These are phyloP conservation scores for Nansenia antarctica DNA, from an alignment of 2,113 vertebrate species.

Conservation along the genomic window DNA sequence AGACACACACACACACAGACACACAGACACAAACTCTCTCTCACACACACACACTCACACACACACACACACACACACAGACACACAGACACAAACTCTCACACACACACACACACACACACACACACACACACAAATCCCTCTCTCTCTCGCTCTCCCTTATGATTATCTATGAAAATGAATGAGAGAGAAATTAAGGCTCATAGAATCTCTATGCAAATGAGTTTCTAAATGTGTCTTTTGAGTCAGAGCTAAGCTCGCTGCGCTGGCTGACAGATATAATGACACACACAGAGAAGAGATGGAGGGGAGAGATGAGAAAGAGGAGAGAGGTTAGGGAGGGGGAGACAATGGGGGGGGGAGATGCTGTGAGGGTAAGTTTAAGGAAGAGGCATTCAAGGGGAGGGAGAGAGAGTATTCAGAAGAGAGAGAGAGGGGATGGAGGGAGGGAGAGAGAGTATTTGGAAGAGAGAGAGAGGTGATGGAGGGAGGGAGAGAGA, in stretches of 20 bases:
- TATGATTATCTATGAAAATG: slow-evolving; percentile 50
- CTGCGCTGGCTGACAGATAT: slow-evolving; percentile 20
- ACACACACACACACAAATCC: not conserved
- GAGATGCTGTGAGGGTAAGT: not conserved
- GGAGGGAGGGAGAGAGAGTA: not conserved
- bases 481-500: not conserved
- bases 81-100: not conserved
- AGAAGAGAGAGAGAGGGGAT: not conserved
- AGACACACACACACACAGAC: too few species aligned
- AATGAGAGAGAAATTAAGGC: slow-evolving; percentile 51
- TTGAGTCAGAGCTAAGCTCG: slow-evolving; percentile 13
- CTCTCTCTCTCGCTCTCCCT: slow-evolving; percentile 6
- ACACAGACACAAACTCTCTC: too few species aligned
- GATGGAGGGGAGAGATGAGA: not conserved
- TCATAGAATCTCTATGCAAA: slow-evolving; percentile 65
- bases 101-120: not conserved
- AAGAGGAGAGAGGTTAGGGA: not conserved
- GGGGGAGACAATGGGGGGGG: not conserved
- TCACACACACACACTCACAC: not conserved
- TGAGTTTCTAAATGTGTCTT: slow-evolving; percentile 59
- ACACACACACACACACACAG: not conserved
- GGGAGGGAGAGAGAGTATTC: not conserved
- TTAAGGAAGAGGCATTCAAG: too few species aligned
- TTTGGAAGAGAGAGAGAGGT: not conserved
- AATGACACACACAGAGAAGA: slow-evolving; percentile 3